Evolutionary conservation across 53 echinoderm and acorn worm species (phyloP), one percentile per base, ranked within the genome.

Genomic region (Mesocentrotus franciscanus): DNA sequence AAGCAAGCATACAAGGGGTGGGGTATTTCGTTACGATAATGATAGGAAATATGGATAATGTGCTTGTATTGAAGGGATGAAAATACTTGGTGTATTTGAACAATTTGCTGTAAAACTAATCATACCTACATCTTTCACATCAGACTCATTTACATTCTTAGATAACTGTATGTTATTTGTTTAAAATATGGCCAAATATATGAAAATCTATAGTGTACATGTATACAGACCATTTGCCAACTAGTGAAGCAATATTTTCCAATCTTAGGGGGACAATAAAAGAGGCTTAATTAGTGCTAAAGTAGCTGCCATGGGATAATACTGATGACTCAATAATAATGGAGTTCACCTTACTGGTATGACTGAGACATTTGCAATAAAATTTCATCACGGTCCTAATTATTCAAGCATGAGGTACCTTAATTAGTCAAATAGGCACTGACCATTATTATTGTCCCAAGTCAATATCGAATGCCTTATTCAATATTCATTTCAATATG

Each of bases 371-470:
- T 87, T 87, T 58, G 58, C 87, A 87, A 87, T 87, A n/a, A 87
- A 87, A 84, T 13, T 58, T 87, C 57, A 87, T 57, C 58, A 58
- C 59, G 58, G 16, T 87, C 34, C 56, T 26, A 87, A 87, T 87
- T 87, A 27, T 58, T 87, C 58, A 87, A 58, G 87, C 57, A 87
- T 58, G 87, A 87, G 87, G 58, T 27, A 87, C 56, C 15, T 9
- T 87, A 87, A 87, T 87, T 87, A 87, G 87, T 87, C 58, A 87
- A 58, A 87, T 87, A 57, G 87, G 87, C 87, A 87, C 12, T 87
- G 87, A 87, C 87, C 87, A 87, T 87, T 87, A 87, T 87, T 87
- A 87, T 87, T 58, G 58, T 11, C 58, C 58, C 58, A 22, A 16
- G 87, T 57, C 84, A 87, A 87, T 87, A 87, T 87, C 87, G 58